A percentile compares a stretch with the other conserved stretches of the same genome.
Conservation (phyloP, 2,888 invertebrate genomes). For the Noctua fimbriata region DNA sequence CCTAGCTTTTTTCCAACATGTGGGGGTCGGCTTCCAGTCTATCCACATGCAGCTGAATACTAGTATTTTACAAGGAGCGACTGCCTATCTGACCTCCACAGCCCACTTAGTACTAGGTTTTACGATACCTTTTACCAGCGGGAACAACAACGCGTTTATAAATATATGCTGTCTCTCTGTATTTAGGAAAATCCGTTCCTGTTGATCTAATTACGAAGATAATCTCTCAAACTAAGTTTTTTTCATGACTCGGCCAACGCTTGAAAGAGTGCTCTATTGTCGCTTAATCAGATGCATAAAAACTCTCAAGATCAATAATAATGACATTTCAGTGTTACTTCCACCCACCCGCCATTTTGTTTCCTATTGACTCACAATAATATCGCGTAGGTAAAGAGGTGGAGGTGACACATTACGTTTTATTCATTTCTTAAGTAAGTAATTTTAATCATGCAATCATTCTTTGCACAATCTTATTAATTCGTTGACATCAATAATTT, state of each 20-base stretch:
- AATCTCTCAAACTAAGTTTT: neutral
- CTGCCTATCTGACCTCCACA: too few species aligned
- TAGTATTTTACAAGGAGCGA: too few species aligned
- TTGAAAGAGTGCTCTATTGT: conserved; percentile 26
- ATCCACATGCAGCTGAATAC: too few species aligned
- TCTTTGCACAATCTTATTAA: conserved; percentile 58
- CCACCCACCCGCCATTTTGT: conserved; percentile 50
- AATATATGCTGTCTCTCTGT: neutral
- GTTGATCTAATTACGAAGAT: conserved; percentile 2
- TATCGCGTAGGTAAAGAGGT: conserved; percentile 54
- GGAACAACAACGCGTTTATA: neutral
- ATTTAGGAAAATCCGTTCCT: neutral
- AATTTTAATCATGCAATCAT: conserved; percentile 39
- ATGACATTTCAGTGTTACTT: conserved; percentile 43
- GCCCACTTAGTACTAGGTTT: too few species aligned
- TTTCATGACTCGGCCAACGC: conserved; percentile 11
- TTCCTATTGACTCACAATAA: conserved; percentile 59
- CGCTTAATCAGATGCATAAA: conserved; percentile 33
- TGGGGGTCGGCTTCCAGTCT: neutral
- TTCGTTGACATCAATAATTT: conserved; percentile 57
- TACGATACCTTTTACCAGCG: too few species aligned
- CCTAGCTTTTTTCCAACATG: neutral
- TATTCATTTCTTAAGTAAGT: conserved; percentile 26
- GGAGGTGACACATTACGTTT: conserved; percentile 49
- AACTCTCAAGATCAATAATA: conserved; percentile 35